Conservation (phyloP, 2,888 invertebrate genomes). For the Tupiocoris notatus region DNA sequence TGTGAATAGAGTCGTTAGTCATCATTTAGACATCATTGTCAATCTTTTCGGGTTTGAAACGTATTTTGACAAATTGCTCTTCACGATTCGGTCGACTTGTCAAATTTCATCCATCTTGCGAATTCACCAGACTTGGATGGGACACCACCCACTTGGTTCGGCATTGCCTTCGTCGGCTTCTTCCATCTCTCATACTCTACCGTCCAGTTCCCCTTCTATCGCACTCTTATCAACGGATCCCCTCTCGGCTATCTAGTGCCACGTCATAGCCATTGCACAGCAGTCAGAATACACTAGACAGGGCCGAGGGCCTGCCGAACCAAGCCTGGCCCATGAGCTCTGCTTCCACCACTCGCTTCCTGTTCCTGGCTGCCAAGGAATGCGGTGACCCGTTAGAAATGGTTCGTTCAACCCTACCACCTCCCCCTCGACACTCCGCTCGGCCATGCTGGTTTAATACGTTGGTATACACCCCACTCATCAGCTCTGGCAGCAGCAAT, state of each 20-base stretch:
- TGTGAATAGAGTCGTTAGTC: no score
- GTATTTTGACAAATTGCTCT: no score
- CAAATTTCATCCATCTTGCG: no score
- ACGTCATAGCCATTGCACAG: neutral
- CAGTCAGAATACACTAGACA: neutral
- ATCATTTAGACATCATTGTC: no score
- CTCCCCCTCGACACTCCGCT: neutral
- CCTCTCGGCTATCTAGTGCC: neutral
- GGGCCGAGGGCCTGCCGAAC: neutral
- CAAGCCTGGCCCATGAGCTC: neutral
- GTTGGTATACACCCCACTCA: no score
- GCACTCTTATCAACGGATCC: neutral
- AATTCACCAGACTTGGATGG: no score
- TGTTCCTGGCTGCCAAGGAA: constrained; percentile 7
- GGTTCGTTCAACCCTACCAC: constrained; percentile 40
- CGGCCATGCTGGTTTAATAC: neutral
- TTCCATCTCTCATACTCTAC: neutral
- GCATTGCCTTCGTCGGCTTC: neutral
- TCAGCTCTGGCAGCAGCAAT: no score
- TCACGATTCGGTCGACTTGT: no score
- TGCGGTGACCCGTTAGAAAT: constrained; percentile 42
- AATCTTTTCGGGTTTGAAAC: no score
- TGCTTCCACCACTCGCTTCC: constrained; percentile 1
- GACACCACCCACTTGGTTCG: neutral
- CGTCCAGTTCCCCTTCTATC: neutral